Conservation (phyloP, 2,113 vertebrate genomes). For the Bubo blakistoni region DNA sequence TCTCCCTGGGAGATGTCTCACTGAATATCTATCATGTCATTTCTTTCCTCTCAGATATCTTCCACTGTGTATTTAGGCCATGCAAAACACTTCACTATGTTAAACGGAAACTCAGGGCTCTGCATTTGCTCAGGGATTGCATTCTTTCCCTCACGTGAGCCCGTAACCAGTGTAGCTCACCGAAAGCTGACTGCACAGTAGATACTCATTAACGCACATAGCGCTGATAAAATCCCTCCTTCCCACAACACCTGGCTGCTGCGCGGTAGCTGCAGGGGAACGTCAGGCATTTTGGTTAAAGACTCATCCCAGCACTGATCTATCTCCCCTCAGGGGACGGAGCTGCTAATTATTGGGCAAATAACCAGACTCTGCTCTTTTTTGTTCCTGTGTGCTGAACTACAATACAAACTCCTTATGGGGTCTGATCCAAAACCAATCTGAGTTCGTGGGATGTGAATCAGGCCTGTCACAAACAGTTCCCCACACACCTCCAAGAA, state of each 20-base stretch:
- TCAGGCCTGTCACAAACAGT: background rate
- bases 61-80: background rate
- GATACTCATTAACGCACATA: constrained; percentile 45
- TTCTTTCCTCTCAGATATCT: background rate
- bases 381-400: background rate
- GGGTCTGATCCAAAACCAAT: constrained; percentile 6
- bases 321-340: background rate
- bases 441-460: constrained; percentile 1
- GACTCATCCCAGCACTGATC: background rate
- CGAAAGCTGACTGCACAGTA: constrained; percentile 48
- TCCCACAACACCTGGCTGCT: constrained; percentile 17
- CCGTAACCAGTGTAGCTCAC: background rate
- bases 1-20: background rate
- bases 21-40: background rate
- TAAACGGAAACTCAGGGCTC: background rate
- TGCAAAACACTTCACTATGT: background rate
- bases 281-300: background rate
- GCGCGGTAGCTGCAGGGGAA: background rate
- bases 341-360: constrained; percentile 38
- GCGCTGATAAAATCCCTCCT: constrained; percentile 45
- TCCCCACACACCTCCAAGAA: background rate
- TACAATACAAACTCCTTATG: background rate
- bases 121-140: background rate
- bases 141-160: background rate
- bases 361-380: constrained; percentile 31